Evolutionary conservation across 2,888 invertebrate species (phyloP).

Genomic region (Minunthozetes semirufus): DNA sequence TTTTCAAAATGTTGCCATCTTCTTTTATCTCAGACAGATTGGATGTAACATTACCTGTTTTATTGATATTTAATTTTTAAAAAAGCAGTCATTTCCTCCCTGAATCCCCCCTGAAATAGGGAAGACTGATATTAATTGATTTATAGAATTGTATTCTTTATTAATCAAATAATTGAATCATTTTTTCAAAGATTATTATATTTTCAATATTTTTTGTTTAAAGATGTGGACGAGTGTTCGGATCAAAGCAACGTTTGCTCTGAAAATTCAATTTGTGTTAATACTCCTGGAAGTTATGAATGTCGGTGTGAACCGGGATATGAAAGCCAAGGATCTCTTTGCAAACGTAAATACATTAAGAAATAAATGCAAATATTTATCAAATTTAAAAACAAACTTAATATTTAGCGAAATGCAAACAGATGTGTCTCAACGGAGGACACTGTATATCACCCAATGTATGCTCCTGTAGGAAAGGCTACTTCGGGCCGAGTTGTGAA

Average conservation of each 20-base stretch:
- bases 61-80: no score
- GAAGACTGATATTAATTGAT: no score
- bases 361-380: constrained; percentile 8
- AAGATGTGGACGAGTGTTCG: constrained; percentile 62
- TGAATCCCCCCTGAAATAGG: no score
- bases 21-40: no score
- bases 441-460: constrained; percentile 66
- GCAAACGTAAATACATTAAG: constrained; percentile 58
- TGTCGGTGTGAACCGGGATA: constrained; percentile 67
- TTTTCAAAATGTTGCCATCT: no score
- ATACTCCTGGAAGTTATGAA: constrained; percentile 67
- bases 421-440: constrained; percentile 75
- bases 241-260: constrained; percentile 64
- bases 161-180: no score
- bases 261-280: constrained; percentile 67
- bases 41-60: no score
- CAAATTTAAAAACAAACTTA: neutral
- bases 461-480: constrained; percentile 73
- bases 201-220: neutral
- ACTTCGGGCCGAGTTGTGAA: constrained; percentile 73
- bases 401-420: constrained; percentile 66
- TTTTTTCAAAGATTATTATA: no score
- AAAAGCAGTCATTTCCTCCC: no score
- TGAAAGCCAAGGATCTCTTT: constrained; percentile 67
- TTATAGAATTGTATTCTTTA: no score